phyloP scores from a whole-genome alignment of 2,888 invertebrate genomes.

The Carterocephalus palaemon region DNA sequence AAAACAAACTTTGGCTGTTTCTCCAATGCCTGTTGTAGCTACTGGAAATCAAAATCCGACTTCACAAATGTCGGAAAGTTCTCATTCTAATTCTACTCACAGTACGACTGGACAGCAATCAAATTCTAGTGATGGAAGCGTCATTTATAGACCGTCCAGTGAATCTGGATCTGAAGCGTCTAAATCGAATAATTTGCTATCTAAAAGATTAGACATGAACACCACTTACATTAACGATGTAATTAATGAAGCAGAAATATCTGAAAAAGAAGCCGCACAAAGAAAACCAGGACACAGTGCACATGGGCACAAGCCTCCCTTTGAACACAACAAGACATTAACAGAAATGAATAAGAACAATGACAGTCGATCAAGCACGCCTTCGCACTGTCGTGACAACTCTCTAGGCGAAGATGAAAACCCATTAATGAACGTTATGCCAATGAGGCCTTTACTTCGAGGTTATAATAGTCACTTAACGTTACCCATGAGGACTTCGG shows the following conservation, averaged over 20 bases:
- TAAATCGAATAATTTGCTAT: slow-evolving; percentile 60
- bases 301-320: slow-evolving; percentile 46
- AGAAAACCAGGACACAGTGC: slow-evolving; percentile 48
- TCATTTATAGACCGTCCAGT: slow-evolving; percentile 85
- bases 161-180: slow-evolving; percentile 83
- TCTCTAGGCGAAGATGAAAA: slow-evolving; percentile 83
- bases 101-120: slow-evolving; percentile 83
- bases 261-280: slow-evolving; percentile 70
- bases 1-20: slow-evolving; percentile 81
- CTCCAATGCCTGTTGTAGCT: slow-evolving; percentile 84
- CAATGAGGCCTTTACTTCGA: slow-evolving; percentile 93
- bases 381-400: slow-evolving; percentile 74
- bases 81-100: slow-evolving; percentile 77
- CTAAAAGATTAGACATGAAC: slow-evolving; percentile 76
- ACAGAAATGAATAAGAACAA: slow-evolving; percentile 55
- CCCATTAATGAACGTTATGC: slow-evolving; percentile 88
- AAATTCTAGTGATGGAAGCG: slow-evolving; percentile 85
- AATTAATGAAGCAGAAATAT: slow-evolving; percentile 74
- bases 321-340: slow-evolving; percentile 59
- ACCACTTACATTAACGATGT: slow-evolving; percentile 73
- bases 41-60: slow-evolving; percentile 47
- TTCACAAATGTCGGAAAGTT: slow-evolving; percentile 84
- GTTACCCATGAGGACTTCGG: slow-evolving; percentile 81
- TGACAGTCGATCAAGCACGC: slow-evolving; percentile 69
- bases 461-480: slow-evolving; percentile 89